These are phyloP conservation scores for Cheiracanthium punctorium DNA, from an alignment of 2,888 invertebrate genomes.

Conservation along the genomic window DNA sequence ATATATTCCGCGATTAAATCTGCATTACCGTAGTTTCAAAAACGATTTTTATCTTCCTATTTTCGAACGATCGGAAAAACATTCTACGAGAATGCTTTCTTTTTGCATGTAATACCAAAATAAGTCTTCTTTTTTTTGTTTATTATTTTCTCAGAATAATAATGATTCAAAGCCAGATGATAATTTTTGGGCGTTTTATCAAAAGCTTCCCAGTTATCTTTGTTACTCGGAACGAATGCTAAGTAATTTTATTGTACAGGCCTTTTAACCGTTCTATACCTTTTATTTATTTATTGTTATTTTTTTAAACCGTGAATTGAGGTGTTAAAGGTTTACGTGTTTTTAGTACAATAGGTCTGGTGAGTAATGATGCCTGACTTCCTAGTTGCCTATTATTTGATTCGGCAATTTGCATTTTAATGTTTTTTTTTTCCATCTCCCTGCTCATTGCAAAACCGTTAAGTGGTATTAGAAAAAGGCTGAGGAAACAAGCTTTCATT, in stretches of 20 bases:
- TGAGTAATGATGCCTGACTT: not conserved
- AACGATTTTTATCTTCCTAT: conserved; percentile 27
- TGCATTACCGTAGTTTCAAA: conserved; percentile 40
- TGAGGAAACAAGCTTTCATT: not conserved
- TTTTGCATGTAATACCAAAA: not conserved
- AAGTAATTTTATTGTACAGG: not conserved
- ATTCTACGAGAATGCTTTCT: not conserved
- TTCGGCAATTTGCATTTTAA: not conserved
- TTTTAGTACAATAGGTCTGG: not conserved
- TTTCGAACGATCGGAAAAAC: conserved; percentile 28
- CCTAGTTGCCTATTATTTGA: not conserved
- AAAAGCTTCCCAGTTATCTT: not conserved
- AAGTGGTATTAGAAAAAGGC: too few species aligned
- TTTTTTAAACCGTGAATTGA: not conserved
- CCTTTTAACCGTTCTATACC: too few species aligned
- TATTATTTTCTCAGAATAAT: too few species aligned
- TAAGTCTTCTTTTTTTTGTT: too few species aligned
- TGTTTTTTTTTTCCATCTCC: too few species aligned
- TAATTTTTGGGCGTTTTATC: conserved; percentile 32
- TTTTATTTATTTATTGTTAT: not conserved
- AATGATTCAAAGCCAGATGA: conserved; percentile 39
- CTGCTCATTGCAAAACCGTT: too few species aligned
- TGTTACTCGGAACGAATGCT: not conserved
- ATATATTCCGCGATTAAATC: conserved; percentile 53
- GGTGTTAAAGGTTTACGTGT: not conserved